Evolutionary conservation across 2,113 vertebrate species (phyloP), one percentile per base, ranked within the genome.

Genomic region (Engystomops pustulosus): DNA sequence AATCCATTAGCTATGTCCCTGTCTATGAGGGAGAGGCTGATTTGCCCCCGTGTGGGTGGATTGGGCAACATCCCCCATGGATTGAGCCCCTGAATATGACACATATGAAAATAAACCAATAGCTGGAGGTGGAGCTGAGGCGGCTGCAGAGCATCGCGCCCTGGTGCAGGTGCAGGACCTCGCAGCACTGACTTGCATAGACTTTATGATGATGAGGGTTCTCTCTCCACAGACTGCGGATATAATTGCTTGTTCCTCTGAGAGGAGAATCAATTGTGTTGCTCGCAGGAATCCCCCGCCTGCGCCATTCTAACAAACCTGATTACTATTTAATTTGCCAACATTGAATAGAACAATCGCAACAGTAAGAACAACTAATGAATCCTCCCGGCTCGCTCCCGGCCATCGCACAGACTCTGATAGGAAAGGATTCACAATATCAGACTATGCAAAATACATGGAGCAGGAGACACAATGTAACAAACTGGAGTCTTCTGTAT

Each of bases 251-350:
- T 55, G 47, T 27, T 45, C 55, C 41, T 67, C 38, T 23, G 60
- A 44, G 58, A 4, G 23, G 1, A 32, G 17, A 65, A 47, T 67
- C 60, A 34, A 80, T 47, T 45, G 3, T 14, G 18, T 47, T 34
- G 7, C 44, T 47, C 41, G 77, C 60, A 11, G 58, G 45, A 45
- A 55, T 47, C 32, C 23, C 78, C 60, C 30, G 41, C 78, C 20
- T 49, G 60, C 20, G 60, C n/a, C 44, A 47, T 80, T 49, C 25
- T 47, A 68, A 47, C 60, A 80, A 80, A 80, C 44, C 78, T 68
- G 78, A 80, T 80, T 80, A 80, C 20, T 41, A 20, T 67, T 67
- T 80, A 67, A 80, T 67, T 68, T 80, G 41, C 41, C 78, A 68
- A 49, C 60, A 65, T 45, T 80, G 60, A 80, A 47, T 80, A 49